A percentile compares a stretch with the other conserved stretches of the same genome.
phyloP scores from a whole-genome alignment of 2,113 vertebrate species.

The Poeciliopsis retropinna region DNA sequence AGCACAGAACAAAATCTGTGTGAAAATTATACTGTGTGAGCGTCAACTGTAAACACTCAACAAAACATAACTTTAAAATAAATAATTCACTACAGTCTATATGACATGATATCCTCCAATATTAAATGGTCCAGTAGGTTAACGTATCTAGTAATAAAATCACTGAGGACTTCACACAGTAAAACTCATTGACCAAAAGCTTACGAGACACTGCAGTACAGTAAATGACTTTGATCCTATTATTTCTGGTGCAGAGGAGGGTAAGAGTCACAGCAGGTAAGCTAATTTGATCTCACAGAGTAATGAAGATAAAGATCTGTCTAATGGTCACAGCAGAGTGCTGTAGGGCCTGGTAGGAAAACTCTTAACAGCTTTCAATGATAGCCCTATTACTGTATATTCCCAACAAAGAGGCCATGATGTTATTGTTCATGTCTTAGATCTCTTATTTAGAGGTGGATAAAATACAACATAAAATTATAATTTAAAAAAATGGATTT shows the following conservation, averaged over 20 bases:
- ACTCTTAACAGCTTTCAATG: constrained; percentile 45
- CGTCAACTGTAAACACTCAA: background rate
- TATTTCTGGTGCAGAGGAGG: constrained; percentile 46
- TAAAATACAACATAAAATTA: constrained; percentile 21
- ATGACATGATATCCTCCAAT: constrained; percentile 4
- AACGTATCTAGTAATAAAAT: constrained; percentile 25
- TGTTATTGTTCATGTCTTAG: constrained; percentile 30
- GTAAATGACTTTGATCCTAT: constrained; percentile 56
- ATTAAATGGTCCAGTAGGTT: constrained; percentile 28
- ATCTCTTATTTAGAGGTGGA: constrained; percentile 37
- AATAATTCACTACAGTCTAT: background rate
- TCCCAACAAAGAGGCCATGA: constrained; percentile 37
- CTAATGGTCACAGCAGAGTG: constrained; percentile 57
- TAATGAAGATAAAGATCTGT: constrained; percentile 66
- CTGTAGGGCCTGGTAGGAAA: constrained; percentile 41
- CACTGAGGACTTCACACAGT: constrained; percentile 10
- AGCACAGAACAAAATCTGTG: background rate
- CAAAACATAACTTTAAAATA: background rate
- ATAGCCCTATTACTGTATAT: constrained; percentile 51
- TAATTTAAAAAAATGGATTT: constrained; percentile 33
- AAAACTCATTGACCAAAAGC: constrained; percentile 39
- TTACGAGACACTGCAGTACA: constrained; percentile 27
- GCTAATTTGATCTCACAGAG: constrained; percentile 62
- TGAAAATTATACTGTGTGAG: background rate
- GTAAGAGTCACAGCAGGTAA: constrained; percentile 61